A percentile compares a stretch with the other conserved stretches of the same genome.
phyloP scores from a whole-genome alignment of 2,888 invertebrate species.

The Scaptodrosophila latifasciaeformis region DNA sequence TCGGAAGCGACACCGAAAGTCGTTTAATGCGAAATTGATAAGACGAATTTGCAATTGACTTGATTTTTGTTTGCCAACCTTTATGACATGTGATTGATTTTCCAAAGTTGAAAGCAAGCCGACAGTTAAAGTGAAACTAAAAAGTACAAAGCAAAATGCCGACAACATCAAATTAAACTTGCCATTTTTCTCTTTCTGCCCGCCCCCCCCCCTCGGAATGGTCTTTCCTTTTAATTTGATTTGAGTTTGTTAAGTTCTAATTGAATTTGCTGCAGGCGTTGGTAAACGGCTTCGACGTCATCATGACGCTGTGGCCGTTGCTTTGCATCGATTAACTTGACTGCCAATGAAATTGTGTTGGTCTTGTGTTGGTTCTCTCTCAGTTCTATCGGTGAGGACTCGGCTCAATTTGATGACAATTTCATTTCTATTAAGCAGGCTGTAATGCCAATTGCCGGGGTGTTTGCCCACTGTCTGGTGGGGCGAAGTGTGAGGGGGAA shows the following conservation, averaged over 20 bases:
- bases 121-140: too few species aligned
- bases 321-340: constrained; percentile 18
- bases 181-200: too few species aligned
- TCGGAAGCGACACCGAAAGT: too few species aligned
- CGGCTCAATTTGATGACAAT: constrained; percentile 64
- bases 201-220: too few species aligned
- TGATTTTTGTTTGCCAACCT: too few species aligned
- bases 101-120: too few species aligned
- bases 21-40: background rate
- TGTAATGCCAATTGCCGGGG: constrained; percentile 51
- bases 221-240: constrained; percentile 59
- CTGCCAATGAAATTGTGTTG: background rate
- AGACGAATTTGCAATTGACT: background rate
- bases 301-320: too few species aligned
- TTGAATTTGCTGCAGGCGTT: constrained; percentile 50
- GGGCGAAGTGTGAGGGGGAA: background rate
- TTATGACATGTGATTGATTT: background rate
- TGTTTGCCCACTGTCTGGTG: background rate
- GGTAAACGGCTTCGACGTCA: background rate
- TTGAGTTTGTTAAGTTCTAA: constrained; percentile 58
- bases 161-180: background rate
- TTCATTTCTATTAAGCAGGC: constrained; percentile 58
- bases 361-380: background rate
- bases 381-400: constrained; percentile 15
- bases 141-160: constrained; percentile 35